These are phyloP conservation scores for Picus viridis DNA, from an alignment of 2,797 vertebrate species.

Conservation along the genomic window DNA sequence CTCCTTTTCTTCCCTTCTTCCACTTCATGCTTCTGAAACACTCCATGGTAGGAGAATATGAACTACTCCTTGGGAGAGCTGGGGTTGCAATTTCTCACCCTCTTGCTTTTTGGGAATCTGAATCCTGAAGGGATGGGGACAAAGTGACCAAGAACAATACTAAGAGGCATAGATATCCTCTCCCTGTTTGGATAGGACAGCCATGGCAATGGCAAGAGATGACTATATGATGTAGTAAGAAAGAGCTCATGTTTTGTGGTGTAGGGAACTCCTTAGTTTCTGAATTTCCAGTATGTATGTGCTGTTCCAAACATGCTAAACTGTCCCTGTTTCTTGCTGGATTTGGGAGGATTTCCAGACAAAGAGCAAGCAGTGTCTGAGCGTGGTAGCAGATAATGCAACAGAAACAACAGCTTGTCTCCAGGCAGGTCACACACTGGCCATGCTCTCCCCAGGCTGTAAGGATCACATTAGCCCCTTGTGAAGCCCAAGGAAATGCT, in stretches of 20 bases:
- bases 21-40: background rate
- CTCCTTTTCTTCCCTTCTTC: background rate
- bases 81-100: background rate
- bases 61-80: background rate
- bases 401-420: background rate
- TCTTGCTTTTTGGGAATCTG: background rate
- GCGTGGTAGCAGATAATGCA: accelerated
- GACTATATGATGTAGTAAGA: accelerated
- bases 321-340: background rate
- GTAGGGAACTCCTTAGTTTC: background rate
- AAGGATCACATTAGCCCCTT: background rate
- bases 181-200: background rate
- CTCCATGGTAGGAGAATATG: background rate
- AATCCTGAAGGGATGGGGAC: background rate
- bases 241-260: background rate
- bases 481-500: background rate
- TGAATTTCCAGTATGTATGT: background rate
- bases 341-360: background rate
- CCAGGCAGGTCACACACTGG: background rate
- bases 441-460: background rate
- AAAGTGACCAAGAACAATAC: background rate
- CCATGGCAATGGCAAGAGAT: background rate
- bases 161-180: background rate
- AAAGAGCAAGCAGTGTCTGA: background rate
- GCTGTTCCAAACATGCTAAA: background rate